Evolutionary conservation across 2,888 invertebrate genomes (phyloP).

Genomic region (Athalia rosae): DNA sequence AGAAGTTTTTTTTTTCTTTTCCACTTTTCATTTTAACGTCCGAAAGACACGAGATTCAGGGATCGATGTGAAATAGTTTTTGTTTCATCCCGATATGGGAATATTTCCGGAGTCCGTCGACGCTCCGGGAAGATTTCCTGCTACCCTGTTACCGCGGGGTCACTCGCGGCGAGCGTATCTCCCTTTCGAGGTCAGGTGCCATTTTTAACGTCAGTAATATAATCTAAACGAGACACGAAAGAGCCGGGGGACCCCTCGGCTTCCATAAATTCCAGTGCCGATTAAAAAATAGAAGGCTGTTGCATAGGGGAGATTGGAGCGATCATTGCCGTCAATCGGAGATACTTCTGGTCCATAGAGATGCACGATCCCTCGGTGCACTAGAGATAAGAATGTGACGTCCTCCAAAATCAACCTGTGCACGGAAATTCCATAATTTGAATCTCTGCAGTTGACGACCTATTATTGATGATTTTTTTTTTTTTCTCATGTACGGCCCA

Average conservation of each 20-base stretch:
- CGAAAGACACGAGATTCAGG: no score
- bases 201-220: slow-evolving; percentile 26
- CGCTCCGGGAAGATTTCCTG: slow-evolving; percentile 7
- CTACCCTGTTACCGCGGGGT: slow-evolving; percentile 19
- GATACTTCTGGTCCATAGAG: neutral
- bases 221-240: slow-evolving; percentile 34
- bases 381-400: no score
- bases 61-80: no score
- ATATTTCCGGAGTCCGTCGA: neutral
- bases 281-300: neutral
- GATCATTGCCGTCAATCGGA: neutral
- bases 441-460: no score
- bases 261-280: neutral
- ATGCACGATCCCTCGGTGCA: no score
- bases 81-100: no score
- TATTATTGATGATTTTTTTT: no score
- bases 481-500: neutral
- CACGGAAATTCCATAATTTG: no score
- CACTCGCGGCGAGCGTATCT: slow-evolving; percentile 3
- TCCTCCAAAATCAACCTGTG: no score
- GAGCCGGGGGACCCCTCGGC: neutral
- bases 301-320: neutral
- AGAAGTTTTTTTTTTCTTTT: neutral
- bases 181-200: slow-evolving; percentile 12
- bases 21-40: neutral